Conservation (phyloP, 2,797 vertebrate species). For the Anguilla megastoma region DNA sequence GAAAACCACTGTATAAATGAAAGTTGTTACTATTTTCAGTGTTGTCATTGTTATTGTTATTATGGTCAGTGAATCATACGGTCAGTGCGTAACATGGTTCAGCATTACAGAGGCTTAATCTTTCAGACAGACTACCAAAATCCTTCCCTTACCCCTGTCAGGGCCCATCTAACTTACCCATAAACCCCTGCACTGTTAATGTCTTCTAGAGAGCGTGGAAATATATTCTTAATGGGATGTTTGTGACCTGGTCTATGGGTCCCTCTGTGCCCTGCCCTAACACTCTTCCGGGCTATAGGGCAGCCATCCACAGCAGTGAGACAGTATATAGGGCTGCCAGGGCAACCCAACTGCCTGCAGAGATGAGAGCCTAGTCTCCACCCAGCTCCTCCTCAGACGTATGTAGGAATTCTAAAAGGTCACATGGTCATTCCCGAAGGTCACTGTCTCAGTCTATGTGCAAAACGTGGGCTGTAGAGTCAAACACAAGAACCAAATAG, state of each 20-base stretch:
- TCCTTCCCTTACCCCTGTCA: neutral
- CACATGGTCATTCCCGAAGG: neutral
- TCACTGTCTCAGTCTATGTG: neutral
- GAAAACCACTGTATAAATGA: too few species aligned
- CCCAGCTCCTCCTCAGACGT: neutral
- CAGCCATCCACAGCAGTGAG: neutral
- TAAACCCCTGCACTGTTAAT: neutral
- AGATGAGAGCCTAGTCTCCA: neutral
- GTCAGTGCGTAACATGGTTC: too few species aligned
- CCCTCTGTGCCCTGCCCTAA: neutral
- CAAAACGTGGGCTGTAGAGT: neutral
- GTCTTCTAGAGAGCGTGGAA: neutral
- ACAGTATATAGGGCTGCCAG: neutral
- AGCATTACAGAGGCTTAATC: neutral
- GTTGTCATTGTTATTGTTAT: too few species aligned
- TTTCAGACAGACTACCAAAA: neutral
- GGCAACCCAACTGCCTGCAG: neutral
- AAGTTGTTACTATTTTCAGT: too few species aligned
- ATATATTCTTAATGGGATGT: neutral
- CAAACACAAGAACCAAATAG: neutral
- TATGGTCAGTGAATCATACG: too few species aligned
- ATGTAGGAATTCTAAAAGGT: neutral
- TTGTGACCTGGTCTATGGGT: slow-evolving; percentile 33
- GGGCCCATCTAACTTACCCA: neutral
- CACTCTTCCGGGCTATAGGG: neutral